These are phyloP conservation scores for Magallana angulata DNA, from an alignment of 1,140 invertebrate species.

Conservation along the genomic window DNA sequence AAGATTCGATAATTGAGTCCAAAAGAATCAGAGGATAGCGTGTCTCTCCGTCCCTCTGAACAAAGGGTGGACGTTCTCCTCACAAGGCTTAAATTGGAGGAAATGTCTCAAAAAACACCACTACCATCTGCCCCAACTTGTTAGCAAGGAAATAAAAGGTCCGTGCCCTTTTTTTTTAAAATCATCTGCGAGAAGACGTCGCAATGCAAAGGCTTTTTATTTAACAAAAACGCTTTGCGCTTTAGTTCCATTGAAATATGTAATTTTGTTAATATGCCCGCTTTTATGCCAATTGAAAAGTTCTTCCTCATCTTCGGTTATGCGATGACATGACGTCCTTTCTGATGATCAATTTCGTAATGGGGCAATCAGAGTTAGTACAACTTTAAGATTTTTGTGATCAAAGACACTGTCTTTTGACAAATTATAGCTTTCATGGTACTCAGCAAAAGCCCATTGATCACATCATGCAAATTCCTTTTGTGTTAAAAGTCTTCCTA, in stretches of 20 bases:
- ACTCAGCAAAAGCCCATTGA: slow-evolving; percentile 18
- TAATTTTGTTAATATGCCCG: slow-evolving; percentile 25
- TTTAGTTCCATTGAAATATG: slow-evolving; percentile 17
- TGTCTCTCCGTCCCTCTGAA: not conserved
- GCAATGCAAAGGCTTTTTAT: not conserved
- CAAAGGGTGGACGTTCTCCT: not conserved
- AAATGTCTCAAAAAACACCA: not conserved
- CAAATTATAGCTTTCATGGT: slow-evolving; percentile 12
- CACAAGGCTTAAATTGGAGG: not conserved
- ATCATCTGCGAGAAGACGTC: not conserved
- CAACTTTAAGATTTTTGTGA: slow-evolving; percentile 14
- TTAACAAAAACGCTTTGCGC: not conserved
- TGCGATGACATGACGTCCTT: slow-evolving; percentile 1
- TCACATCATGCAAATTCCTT: not conserved
- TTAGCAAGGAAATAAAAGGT: not conserved
- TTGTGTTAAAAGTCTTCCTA: not conserved
- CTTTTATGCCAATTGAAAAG: slow-evolving; percentile 3
- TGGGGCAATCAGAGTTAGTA: slow-evolving; percentile 23
- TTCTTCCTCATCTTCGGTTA: not conserved
- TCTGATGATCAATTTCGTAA: slow-evolving; percentile 12
- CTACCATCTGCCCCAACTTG: not conserved
- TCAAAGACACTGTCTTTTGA: slow-evolving; percentile 2
- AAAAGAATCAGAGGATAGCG: not conserved
- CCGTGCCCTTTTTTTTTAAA: not conserved
- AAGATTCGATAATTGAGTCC: slow-evolving; percentile 24